Evolutionary conservation across 37 sponge, comb jelly and placozoan genomes (phyloP), one percentile per base, ranked within the genome.

Genomic region (Cliona cf. orientalis): DNA sequence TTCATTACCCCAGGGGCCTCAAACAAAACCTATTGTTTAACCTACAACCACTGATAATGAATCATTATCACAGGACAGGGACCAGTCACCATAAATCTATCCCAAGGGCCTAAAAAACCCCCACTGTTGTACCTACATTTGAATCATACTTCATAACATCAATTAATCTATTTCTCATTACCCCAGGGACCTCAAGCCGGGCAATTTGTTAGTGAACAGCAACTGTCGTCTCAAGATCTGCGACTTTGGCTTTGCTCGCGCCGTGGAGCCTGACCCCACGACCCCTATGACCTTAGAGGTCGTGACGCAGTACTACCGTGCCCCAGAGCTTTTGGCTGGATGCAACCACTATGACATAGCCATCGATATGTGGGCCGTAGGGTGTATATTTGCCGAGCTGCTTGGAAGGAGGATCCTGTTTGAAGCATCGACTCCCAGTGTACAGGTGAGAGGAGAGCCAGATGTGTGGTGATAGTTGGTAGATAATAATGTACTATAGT

Each of bases 201-300:
- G 96, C 36, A 95, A 95, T 39, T 55, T 95, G 5, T 71, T 95
- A 9, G 96, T 95, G 28, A 91, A 95, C 75, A 89, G 90, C 61
- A 89, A 92, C 84, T 92, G 90, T 57, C 81, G 69, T 17, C 73
- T 95, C 21, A 87, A 89, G 76, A 94, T 94, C 60, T 95, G 96
- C 82, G 96, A 95, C 65, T 95, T 95, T 82, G 96, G 96, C 11
- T 95, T 95, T 81, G 96, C 96, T 40, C 81, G 96, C 64, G 90
- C 82, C 41, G 75, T 88, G 9, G 96, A 91, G 42, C 87, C 90
- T 4, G 79, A 95, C 58, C 79, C 42, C 6, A 86, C 57, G 45
- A 86, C 78, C 0, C 74, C 89, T 2, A 95, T 95, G 96, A 95
- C 96, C 28, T 72, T 88, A 76, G 96, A 95, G 80, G 96, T 95